A percentile compares a stretch with the other conserved stretches of the same genome.
These are phyloP conservation scores for Mactromeris polynyma DNA, from an alignment of 2,888 invertebrate genomes.

Conservation along the genomic window DNA sequence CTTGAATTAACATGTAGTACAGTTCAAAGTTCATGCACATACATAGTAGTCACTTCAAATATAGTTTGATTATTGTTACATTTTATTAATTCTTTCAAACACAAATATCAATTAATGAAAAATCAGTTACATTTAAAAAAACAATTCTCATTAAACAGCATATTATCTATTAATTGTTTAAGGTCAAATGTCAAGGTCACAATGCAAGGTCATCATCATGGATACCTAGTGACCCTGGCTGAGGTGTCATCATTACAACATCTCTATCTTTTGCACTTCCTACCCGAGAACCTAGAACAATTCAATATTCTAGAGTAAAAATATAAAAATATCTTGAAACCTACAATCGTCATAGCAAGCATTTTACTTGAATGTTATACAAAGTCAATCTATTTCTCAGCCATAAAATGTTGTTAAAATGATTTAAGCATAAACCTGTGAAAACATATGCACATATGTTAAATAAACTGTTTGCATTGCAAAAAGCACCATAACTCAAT, in stretches of 20 bases:
- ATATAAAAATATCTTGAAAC: no score
- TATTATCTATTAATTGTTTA: conserved; percentile 8
- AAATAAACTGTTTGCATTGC: no score
- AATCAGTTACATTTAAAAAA: background rate
- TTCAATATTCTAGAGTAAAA: background rate
- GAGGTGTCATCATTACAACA: conserved; percentile 60
- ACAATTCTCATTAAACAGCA: background rate
- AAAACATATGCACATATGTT: no score
- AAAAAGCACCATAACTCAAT: no score
- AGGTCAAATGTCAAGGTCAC: conserved; percentile 48
- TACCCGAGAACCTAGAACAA: conserved; percentile 42
- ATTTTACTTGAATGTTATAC: no score
- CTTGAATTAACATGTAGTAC: background rate
- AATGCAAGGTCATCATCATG: background rate
- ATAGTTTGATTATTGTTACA: background rate
- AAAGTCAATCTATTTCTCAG: no score
- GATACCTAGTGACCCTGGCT: conserved; percentile 67
- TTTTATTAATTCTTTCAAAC: background rate
- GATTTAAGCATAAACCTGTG: no score
- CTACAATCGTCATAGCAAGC: no score
- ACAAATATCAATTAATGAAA: background rate
- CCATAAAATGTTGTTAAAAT: no score
- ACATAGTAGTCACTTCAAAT: background rate
- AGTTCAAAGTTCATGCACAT: background rate
- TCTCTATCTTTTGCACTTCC: conserved; percentile 58